Evolutionary conservation across 2,113 vertebrate species (phyloP), one percentile per base, ranked within the genome.

Genomic region (Mesoclemmys tuberculata): DNA sequence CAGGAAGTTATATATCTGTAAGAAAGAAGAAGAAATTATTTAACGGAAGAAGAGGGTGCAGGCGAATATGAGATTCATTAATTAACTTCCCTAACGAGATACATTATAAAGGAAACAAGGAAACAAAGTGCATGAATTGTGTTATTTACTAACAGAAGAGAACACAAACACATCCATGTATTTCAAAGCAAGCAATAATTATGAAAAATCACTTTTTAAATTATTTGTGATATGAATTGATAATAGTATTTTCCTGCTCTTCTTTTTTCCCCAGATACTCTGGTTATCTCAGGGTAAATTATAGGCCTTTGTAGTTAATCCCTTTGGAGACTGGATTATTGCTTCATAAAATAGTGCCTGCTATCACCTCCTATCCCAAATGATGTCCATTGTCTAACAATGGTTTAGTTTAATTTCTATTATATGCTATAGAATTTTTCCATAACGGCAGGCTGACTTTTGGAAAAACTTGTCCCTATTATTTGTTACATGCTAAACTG

Each of bases 121-220:
- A 14, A 9, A 58, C 2, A 75, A 41, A 5, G 24, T 85, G 29
- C 54, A 54, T 2, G 1, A 10, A 71, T 77, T 55, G 2, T 75
- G 84, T 27, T 5, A 52, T 18, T 2, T 74, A 29, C 79, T 94
- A 77, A 48, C 68, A 78, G 6, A 55, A 75, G 88, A 55, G 61
- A 80, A 84, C 88, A 87, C 2, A 48, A 0, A 0, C 82, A 3
- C 19, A 87, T 19, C 2, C 6, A 77, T 52, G 51, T 31, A 6
- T 52, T 89, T 89, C 31, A 8, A 68, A 24, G 5, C 24, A 86
- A 83, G 2, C 3, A 84, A 22, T 54, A 91, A 52, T 84, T 91
- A 89, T 48, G 41, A 75, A 26, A 75, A 27, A 46, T 44, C 71
- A 13, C 10, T 44, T 75, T 44, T 75, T 44, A 75, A 75, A 75